Conservation (phyloP, 2,888 invertebrate species). For the Psylliodes chrysocephalus region DNA sequence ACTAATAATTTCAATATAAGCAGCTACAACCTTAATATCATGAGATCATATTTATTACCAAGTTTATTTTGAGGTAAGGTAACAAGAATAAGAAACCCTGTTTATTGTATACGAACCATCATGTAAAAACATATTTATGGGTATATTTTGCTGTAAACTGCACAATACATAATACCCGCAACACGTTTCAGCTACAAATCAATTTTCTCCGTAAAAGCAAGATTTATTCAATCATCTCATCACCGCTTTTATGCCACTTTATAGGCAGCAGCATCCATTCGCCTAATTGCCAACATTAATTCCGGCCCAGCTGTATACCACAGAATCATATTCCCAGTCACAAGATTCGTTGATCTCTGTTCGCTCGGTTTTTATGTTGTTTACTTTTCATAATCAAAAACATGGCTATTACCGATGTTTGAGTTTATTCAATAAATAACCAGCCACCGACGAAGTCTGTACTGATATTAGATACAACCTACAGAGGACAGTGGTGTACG, state of each 20-base stretch:
- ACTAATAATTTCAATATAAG: too few species aligned
- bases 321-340: constrained; percentile 27
- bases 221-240: constrained; percentile 4
- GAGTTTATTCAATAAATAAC: constrained; percentile 26
- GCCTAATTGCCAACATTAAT: constrained; percentile 22
- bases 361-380: constrained; percentile 29
- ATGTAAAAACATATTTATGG: too few species aligned
- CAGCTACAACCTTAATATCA: too few species aligned
- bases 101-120: too few species aligned
- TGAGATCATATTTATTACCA: too few species aligned
- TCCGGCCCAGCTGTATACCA: neutral
- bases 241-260: constrained; percentile 8
- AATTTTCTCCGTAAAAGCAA: neutral
- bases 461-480: neutral
- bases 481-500: neutral
- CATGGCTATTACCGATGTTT: constrained; percentile 29
- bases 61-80: too few species aligned
- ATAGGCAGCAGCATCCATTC: constrained; percentile 25
- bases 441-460: constrained; percentile 7
- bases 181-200: too few species aligned
- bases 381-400: constrained; percentile 31
- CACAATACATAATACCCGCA: too few species aligned
- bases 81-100: too few species aligned
- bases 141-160: too few species aligned
- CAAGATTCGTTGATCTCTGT: constrained; percentile 28